These are phyloP conservation scores for Mionectes macconnelli DNA, from an alignment of 2,113 vertebrate genomes.

Conservation along the genomic window DNA sequence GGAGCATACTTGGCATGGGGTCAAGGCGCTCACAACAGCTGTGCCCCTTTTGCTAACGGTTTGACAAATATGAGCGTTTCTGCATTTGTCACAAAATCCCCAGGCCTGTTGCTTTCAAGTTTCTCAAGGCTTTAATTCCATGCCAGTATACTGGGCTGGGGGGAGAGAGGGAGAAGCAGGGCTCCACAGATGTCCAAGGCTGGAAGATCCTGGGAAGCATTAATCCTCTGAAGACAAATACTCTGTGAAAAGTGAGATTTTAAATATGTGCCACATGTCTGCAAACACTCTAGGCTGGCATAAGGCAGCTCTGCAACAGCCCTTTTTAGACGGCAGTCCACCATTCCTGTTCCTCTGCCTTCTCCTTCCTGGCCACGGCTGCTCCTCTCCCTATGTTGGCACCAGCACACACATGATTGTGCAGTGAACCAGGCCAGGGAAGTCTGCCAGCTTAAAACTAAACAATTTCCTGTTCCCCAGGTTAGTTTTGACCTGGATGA, in stretches of 20 bases:
- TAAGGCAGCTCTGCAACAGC: background rate
- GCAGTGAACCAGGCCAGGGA: slow-evolving; percentile 39
- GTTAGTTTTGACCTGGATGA: slow-evolving; percentile 53
- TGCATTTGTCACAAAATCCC: slow-evolving; percentile 62
- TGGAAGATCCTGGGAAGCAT: slow-evolving; percentile 53
- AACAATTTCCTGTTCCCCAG: slow-evolving; percentile 53
- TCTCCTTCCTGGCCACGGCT: slow-evolving; percentile 4
- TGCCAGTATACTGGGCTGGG: slow-evolving; percentile 23
- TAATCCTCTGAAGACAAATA: slow-evolving; percentile 50
- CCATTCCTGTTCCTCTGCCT: background rate
- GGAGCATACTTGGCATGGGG: background rate
- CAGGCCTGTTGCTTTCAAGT: slow-evolving; percentile 59
- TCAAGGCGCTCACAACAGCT: slow-evolving; percentile 42
- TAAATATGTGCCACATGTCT: background rate
- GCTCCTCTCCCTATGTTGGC: slow-evolving; percentile 16
- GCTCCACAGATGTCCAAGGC: slow-evolving; percentile 30
- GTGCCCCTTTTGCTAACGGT: slow-evolving; percentile 49
- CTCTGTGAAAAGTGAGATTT: slow-evolving; percentile 22
- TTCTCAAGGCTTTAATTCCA: slow-evolving; percentile 56
- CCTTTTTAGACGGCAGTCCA: background rate
- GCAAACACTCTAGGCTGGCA: slow-evolving; percentile 19
- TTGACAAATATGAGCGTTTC: slow-evolving; percentile 56
- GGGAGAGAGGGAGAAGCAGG: slow-evolving; percentile 14
- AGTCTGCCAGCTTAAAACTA: slow-evolving; percentile 38
- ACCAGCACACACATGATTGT: slow-evolving; percentile 1